Evolutionary conservation across 2,113 vertebrate genomes (phyloP).

Genomic region (Podocnemis expansa): DNA sequence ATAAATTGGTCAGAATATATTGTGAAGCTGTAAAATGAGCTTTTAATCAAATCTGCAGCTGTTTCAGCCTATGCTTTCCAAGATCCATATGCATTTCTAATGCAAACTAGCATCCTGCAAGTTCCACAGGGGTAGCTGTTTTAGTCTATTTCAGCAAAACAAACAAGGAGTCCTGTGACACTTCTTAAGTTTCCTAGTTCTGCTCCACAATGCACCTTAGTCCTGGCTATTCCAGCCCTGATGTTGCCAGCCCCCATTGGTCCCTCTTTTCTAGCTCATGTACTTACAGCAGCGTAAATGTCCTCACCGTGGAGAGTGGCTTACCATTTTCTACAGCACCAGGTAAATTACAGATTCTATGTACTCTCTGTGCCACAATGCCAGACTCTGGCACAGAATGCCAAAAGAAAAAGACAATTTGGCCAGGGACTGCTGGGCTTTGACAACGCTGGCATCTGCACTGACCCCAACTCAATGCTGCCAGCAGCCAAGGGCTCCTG

Average conservation of each 20-base stretch:
- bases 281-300: neutral
- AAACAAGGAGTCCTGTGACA: too few species aligned
- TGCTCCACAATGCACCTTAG: neutral
- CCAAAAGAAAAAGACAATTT: neutral
- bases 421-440: too few species aligned
- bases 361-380: neutral
- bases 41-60: neutral
- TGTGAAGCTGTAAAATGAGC: neutral
- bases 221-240: neutral
- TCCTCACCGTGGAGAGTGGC: neutral
- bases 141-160: too few species aligned
- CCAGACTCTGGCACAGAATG: neutral
- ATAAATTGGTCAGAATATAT: neutral
- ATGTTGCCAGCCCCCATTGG: neutral
- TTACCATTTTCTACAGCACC: neutral
- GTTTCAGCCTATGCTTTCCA: neutral
- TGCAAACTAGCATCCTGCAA: neutral
- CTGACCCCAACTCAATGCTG: too few species aligned
- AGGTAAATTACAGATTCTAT: neutral
- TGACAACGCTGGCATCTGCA: too few species aligned
- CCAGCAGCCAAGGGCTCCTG: too few species aligned
- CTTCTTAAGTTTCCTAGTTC: neutral
- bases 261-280: neutral
- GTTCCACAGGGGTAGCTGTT: too few species aligned
- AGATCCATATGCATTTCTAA: neutral